phyloP scores from a whole-genome alignment of 2,113 vertebrate genomes.

The Pterocles orientalis region DNA sequence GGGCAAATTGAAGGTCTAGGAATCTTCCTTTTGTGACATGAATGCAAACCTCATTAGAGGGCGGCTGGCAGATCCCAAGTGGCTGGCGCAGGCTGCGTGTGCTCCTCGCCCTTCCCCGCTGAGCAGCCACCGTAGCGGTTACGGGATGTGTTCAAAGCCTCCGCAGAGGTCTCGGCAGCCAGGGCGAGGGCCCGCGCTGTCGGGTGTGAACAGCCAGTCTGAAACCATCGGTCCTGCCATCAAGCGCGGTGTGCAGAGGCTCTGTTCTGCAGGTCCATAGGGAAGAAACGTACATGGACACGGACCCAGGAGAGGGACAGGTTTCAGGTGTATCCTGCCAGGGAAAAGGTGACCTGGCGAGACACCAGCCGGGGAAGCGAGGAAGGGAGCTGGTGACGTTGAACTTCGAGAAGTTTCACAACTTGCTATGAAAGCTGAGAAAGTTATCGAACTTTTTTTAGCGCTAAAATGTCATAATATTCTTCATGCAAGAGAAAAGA shows the following conservation, averaged over 20 bases:
- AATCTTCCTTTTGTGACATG: background rate
- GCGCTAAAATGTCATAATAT: conserved; percentile 24
- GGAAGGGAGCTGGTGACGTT: background rate
- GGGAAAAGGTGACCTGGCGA: background rate
- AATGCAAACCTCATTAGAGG: background rate
- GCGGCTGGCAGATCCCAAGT: background rate
- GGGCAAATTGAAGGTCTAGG: background rate
- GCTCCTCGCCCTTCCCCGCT: background rate
- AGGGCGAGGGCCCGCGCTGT: background rate
- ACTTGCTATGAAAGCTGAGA: background rate
- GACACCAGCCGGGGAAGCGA: background rate
- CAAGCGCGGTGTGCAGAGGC: no score
- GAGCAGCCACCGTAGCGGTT: background rate
- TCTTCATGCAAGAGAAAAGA: conserved; percentile 16
- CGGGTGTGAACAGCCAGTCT: no score
- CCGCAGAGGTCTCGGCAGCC: background rate
- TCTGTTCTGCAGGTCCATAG: fast-evolving
- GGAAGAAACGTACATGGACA: background rate
- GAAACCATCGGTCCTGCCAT: no score
- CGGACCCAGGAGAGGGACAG: background rate
- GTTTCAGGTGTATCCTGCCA: background rate
- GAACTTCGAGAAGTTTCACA: background rate
- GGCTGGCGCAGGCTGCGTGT: background rate
- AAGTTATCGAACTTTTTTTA: conserved; percentile 5
- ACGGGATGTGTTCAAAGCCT: no score